Base-by-base conservation (phyloP, 2,888 invertebrate species). In the Capitulum mitella region DNA sequence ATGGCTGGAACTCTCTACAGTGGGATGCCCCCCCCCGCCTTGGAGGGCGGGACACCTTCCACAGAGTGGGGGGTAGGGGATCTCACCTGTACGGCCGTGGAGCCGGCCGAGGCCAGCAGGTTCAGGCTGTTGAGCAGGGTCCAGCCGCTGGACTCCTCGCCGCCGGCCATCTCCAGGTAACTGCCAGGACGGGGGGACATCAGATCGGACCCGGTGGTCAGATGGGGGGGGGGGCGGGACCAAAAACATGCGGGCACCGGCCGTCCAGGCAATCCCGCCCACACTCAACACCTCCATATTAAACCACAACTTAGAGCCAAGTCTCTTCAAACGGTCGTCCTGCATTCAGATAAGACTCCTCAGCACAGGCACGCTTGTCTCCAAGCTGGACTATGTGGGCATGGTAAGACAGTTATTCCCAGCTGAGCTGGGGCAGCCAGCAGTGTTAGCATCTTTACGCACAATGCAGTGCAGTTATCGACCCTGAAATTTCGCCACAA, bases 101-200 rank as follows among this genome's bases (percentile, higher is more conserved):
- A 22, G 37, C 70, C 70, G 34, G 70, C 70, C 22, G 70, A 34
- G 70, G 37, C 37, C 83, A 98, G 87, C 40, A 98, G 88, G 88
- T 97, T 97, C 77, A 98, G 87, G 19, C 97, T 93, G 26, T 94
- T 93, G 74, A 98, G 87, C 81, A 98, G 86, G 93, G 97, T 95
- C 97, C 97, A 98, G 8, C 98, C 98, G 86, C 95, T 96, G 84
- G 96, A 96, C 85, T 97, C 96, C 85, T 97, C 95, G 61, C 32
- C 61, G 10, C 48, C n/a, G 37, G 70, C 54, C 61, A 64, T 16
- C 74, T 51, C 51, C 74, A 61, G 29, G 64, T 92, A 93, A 84
- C 93, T 70, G 37, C 70, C 14, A n/a, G 26, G 26, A 54, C 43
- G 43, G 6, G 43, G 5, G 6, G 43, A n/a, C 1, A 22, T 3